Evolutionary conservation across 1,140 invertebrate species (phyloP), one percentile per base, ranked within the genome.

Genomic region (Drosophila orosa): DNA sequence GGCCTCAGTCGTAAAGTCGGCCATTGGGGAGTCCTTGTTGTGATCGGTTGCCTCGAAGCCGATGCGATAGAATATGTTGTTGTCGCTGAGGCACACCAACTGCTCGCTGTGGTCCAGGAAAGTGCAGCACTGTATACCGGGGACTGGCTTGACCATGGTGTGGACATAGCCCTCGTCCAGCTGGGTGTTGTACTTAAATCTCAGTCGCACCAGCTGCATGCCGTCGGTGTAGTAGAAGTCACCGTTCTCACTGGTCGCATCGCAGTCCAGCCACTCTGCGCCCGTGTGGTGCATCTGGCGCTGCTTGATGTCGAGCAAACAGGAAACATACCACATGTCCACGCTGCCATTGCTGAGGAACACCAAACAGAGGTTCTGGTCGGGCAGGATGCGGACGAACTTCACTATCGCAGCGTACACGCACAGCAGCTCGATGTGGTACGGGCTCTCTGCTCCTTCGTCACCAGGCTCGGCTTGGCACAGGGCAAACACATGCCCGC

Each of bases 1-100:
- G 7, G 39, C 29, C 5, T 58, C 37, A 0, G 77, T 47, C 1
- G 73, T 79, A 27, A 91, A 37, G 22, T 87, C 80, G 5, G 69
- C 17, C 3, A 40, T 48, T 7, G 31, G 17, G 5, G 47, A 40
- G n/a, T 8, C 29, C 45, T 59, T 58, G 24, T 12, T 55, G 24
- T 3, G 54, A 33, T 35, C 54, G 19, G 10, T 9, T 44, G 10
- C 12, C n/a, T 48, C 66, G 15, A 91, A 91, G 8, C 27, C 42
- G n/a, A 91, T 78, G 35, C 78, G 52, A 72, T 91, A 87, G 35
- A 91, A 91, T 29, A 91, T 90, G 31, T 91, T 91, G 40, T 91
- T 91, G 15, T 75, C 74, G 45, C 90, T 91, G 2, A 91, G 69
- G 24, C 90, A 91, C 7, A 91, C 74, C 29, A 91, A 54, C 45